Evolutionary conservation across 2,888 invertebrate species (phyloP), one percentile per base, ranked within the genome.

Genomic region (Amphipoea lucens): DNA sequence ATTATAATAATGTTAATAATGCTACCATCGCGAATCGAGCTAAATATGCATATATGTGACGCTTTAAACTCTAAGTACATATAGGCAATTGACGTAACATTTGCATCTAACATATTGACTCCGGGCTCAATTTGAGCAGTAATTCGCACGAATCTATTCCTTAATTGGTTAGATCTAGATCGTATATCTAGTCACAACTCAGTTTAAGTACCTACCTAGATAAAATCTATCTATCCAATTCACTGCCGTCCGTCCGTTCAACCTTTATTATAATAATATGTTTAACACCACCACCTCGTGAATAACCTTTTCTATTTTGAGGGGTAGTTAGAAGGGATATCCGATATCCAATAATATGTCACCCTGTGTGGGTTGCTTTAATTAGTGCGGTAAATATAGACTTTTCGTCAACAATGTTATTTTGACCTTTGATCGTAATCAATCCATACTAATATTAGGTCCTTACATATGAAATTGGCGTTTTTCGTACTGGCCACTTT

Each of bases 141-240:
- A 76, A 87, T 86, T 88, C 68, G 66, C 67, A 40, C 68, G 66
- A 82, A 67, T 78, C 48, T 68, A 73, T 57, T 60, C 68, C 65
- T 72, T 84, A 86, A 86, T 88, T 81, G 83, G 81, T 76, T 79
- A 69, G 65, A 81, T 79, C 78, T 79, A 81, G 77, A 76, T 72
- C 45, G 60, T 74, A 54, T 57, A 85, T 62, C 45, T 45, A 70
- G 29, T 45, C 12, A 72, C 14, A 73, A 57, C 65, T 78, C 40
- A 51, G n/a, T 65, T 73, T 66, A 75, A 65, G 45, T 78, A 29
- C 29, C 29, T 29, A 29, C 29, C 29, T 29, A 83, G 76, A 74
- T 79, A 82, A 14, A 40, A 78, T 67, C 65, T 60, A 71, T 65
- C 29, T 62, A 70, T 54, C 42, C 73, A 68, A 76, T 79, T 78